Evolutionary conservation across 2,797 vertebrate species (phyloP), one percentile per base, ranked within the genome.

Genomic region (Acipenser ruthenus): DNA sequence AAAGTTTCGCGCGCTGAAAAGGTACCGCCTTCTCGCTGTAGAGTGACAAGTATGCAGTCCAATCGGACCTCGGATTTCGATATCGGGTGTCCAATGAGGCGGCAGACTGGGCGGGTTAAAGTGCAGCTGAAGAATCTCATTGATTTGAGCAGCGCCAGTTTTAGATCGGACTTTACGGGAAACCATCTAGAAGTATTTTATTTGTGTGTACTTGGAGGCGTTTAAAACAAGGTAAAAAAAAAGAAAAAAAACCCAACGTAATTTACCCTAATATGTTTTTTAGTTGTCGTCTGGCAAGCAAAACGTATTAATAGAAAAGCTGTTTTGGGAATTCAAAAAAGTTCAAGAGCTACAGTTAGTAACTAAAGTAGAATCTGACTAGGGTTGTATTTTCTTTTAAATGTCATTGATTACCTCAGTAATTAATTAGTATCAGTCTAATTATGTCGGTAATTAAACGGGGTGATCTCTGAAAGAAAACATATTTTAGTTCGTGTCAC

Each of bases 111-210:
- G 88, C 80, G 88, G 87, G 83, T 69, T 84, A 69, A 82, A 71
- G 82, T 84, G 86, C 80, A 86, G 84, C 90, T 87, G 82, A 88
- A 89, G 84, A 87, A 80, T 86, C 79, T 86, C 86, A 90, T 89
- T 90, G 87, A 90, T 88, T 76, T 82, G 65, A 70, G 77, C 82
- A 83, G 74, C 63, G 63, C 47, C 52, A 76, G 77, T 76, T 77
- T 62, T 60, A 73, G 80, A 73, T 18, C 47, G 53, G 50, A 63
- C 7, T 63, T 62, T 62, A 62, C 56, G 62, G 67, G 61, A 68
- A 50, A 58, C 48, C 66, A 61, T 61, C 59, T 53, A 68, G 72
- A 15, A 50, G 52, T 60, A 71, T 70, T 70, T 78, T 5, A 60
- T 50, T 49, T 74, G 67, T 78, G 74, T 56, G 78, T 80, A 76